phyloP scores from a whole-genome alignment of 2,888 invertebrate genomes.

The Amphipoea oculea region DNA sequence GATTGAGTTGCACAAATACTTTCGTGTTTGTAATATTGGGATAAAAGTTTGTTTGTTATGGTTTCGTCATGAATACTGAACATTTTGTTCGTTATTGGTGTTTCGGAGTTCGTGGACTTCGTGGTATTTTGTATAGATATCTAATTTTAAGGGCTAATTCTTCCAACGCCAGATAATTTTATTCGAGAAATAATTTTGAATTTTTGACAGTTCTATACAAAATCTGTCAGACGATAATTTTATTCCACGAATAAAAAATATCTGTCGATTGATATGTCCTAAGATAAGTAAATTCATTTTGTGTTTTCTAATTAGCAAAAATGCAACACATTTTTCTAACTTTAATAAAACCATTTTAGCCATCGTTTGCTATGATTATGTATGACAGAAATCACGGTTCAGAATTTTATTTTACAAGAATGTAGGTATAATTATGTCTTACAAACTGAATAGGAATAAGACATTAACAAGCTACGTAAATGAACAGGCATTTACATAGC shows the following conservation, averaged over 20 bases:
- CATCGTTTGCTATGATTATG: not conserved
- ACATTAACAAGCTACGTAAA: no score
- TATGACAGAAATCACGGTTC: not conserved
- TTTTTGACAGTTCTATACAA: no score
- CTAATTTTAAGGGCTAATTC: no score
- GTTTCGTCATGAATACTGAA: conserved; percentile 54
- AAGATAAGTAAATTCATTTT: not conserved
- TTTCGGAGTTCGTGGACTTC: not conserved
- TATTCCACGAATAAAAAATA: no score
- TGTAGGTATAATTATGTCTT: no score
- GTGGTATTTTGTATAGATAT: not conserved
- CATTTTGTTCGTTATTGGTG: conserved; percentile 25
- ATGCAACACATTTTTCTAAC: not conserved
- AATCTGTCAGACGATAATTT: no score
- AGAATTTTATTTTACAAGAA: no score
- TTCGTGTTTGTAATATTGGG: conserved; percentile 58
- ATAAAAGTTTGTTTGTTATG: conserved; percentile 57
- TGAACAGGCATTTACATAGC: not conserved
- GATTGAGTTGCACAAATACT: conserved; percentile 58
- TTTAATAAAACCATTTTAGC: no score
- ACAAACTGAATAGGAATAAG: no score
- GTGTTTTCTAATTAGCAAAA: not conserved
- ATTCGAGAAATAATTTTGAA: no score
- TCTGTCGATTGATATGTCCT: no score
- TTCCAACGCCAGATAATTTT: no score